A percentile compares a stretch with the other conserved stretches of the same genome.
Conservation (phyloP, 1,140 invertebrate genomes). For the Brachionus paranguensis region DNA sequence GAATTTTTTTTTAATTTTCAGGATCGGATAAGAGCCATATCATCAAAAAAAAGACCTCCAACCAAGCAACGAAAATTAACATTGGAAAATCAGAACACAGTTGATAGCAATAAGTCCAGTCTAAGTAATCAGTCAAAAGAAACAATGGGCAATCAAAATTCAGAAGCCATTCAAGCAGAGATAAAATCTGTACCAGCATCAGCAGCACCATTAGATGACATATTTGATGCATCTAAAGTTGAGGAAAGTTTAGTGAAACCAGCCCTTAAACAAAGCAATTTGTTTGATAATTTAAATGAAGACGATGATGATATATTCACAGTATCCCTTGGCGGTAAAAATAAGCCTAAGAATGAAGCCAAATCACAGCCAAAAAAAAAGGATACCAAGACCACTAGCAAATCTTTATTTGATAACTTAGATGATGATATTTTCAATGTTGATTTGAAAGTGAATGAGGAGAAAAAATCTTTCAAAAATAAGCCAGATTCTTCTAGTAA, state of each 20-base stretch:
- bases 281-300: neutral
- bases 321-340: neutral
- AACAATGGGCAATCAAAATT: neutral
- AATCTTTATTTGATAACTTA: neutral
- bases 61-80: neutral
- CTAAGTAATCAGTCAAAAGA: neutral
- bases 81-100: neutral
- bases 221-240: neutral
- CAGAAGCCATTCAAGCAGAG: neutral
- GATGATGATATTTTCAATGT: neutral
- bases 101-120: neutral
- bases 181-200: neutral
- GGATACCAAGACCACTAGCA: neutral
- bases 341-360: neutral
- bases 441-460: neutral
- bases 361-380: neutral
- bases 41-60: conserved; percentile 4
- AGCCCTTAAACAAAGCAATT: neutral
- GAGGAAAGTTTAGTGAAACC: neutral
- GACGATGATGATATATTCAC: conserved; percentile 26
- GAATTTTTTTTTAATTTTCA: neutral
- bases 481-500: neutral
- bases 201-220: neutral
- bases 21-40: conserved; percentile 25
- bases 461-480: neutral